These are phyloP conservation scores for Drosophila tripunctata DNA, from an alignment of 2,888 invertebrate genomes.

Conservation along the genomic window DNA sequence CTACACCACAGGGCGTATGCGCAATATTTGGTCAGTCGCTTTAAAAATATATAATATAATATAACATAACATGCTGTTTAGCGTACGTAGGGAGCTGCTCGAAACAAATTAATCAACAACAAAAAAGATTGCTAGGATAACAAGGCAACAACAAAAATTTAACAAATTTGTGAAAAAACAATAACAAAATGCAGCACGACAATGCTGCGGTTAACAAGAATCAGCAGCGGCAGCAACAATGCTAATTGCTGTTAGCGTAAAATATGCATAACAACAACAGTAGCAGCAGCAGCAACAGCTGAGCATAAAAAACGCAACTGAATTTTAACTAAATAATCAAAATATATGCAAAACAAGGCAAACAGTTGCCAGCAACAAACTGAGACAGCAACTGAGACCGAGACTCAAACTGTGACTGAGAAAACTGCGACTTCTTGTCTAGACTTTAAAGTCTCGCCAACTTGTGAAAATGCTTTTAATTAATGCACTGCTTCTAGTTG, in stretches of 20 bases:
- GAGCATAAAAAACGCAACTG: conserved; percentile 32
- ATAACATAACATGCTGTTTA: too few species aligned
- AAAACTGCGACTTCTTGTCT: conserved; percentile 53
- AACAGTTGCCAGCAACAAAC: conserved; percentile 57
- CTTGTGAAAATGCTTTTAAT: conserved; percentile 73
- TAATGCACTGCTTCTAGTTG: conserved; percentile 63
- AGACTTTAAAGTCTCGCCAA: conserved; percentile 54
- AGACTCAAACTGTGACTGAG: too few species aligned
- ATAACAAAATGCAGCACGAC: conserved; percentile 21
- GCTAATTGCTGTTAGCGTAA: conserved; percentile 65
- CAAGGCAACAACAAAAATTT: background rate
- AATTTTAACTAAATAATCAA: conserved; percentile 63
- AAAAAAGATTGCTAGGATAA: background rate
- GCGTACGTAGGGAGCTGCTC: conserved; percentile 30
- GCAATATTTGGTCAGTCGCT: conserved; percentile 39
- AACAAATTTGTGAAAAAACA: conserved; percentile 3
- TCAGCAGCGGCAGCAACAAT: conserved; percentile 53
- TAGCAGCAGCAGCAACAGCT: conserved; percentile 34
- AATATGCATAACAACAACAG: conserved; percentile 45
- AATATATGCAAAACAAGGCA: conserved; percentile 74
- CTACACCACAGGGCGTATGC: conserved; percentile 57
- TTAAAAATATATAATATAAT: background rate
- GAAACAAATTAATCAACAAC: conserved; percentile 32
- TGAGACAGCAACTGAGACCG: too few species aligned
- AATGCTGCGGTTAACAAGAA: conserved; percentile 29